Conservation (phyloP, 1,140 invertebrate genomes). For the Camponotus vicinus region DNA sequence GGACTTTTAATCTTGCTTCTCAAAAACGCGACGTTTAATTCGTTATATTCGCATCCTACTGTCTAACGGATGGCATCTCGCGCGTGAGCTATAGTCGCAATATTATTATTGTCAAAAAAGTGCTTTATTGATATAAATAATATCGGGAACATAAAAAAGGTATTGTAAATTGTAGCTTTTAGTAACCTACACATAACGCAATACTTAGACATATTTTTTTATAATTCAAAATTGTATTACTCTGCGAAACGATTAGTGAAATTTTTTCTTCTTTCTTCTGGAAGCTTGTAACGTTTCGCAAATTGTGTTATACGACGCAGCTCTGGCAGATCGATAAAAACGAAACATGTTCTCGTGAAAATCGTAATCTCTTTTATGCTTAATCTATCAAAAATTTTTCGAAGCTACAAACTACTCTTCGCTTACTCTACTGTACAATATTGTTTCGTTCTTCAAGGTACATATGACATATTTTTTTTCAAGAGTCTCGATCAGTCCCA, state of each 20-base stretch:
- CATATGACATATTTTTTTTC: slow-evolving; percentile 41
- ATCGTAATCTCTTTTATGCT: slow-evolving; percentile 1
- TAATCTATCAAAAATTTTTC: slow-evolving; percentile 40
- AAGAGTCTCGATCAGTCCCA: slow-evolving; percentile 11
- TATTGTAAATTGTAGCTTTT: slow-evolving; percentile 38
- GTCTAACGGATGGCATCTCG: slow-evolving; percentile 29
- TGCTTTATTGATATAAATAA: slow-evolving; percentile 34
- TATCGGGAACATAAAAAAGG: slow-evolving; percentile 28
- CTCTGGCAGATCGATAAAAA: slow-evolving; percentile 40
- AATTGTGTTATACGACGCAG: background rate
- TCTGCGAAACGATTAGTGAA: background rate
- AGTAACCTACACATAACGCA: slow-evolving; percentile 38
- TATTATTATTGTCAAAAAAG: slow-evolving; percentile 55
- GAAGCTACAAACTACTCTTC: slow-evolving; percentile 40
- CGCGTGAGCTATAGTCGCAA: background rate
- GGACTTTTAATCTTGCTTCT: background rate
- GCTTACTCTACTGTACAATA: slow-evolving; percentile 61
- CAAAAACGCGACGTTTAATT: background rate
- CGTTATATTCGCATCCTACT: slow-evolving; percentile 21
- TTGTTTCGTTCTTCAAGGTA: slow-evolving; percentile 58
- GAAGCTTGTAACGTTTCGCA: slow-evolving; percentile 13
- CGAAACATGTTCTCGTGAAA: slow-evolving; percentile 9
- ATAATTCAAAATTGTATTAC: slow-evolving; percentile 16
- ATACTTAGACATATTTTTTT: background rate
- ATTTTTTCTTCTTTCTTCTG: background rate